Conservation (phyloP, 2,113 vertebrate species). For the Rhinoderma darwinii region DNA sequence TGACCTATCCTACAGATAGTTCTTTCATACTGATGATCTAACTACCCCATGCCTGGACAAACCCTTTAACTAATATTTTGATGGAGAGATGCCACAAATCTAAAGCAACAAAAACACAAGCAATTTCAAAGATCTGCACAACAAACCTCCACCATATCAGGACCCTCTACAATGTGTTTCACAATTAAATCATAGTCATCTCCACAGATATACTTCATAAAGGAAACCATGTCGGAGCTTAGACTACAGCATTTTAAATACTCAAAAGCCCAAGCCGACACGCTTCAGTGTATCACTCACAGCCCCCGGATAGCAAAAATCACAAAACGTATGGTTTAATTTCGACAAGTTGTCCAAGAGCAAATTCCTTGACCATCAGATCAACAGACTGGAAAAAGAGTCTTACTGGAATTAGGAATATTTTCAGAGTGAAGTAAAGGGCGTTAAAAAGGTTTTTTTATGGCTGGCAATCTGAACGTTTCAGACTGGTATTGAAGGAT, state of each 20-base stretch:
- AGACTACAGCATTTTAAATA: background rate
- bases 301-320: constrained; percentile 35
- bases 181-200: too few species aligned
- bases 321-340: constrained; percentile 37
- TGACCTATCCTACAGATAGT: too few species aligned
- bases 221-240: background rate
- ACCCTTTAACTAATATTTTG: too few species aligned
- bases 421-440: background rate
- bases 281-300: constrained; percentile 35
- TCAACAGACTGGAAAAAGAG: constrained; percentile 41
- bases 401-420: background rate
- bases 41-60: too few species aligned
- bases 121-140: too few species aligned
- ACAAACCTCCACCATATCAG: too few species aligned
- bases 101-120: too few species aligned
- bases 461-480: background rate
- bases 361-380: constrained; percentile 59
- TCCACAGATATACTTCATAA: too few species aligned
- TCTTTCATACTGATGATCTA: too few species aligned
- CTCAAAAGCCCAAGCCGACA: constrained; percentile 13
- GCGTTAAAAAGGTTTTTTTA: background rate
- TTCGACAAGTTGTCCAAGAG: constrained; percentile 59
- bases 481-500: background rate
- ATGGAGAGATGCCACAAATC: too few species aligned
- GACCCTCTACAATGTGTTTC: too few species aligned